phyloP scores from a whole-genome alignment of 1,140 invertebrate species.

The Ditylenchus dipsaci region DNA sequence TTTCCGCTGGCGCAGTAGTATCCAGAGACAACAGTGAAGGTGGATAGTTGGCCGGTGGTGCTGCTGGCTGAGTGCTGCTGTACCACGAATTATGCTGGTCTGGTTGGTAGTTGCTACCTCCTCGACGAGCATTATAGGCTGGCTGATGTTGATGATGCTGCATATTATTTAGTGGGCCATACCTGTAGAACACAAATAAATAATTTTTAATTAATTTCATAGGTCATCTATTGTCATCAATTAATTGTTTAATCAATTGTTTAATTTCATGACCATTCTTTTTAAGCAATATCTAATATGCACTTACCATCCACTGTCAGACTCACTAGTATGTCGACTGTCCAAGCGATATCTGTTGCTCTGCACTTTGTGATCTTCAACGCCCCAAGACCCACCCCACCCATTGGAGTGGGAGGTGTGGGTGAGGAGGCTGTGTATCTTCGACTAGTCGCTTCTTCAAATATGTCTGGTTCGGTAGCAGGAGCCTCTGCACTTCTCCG shows the following conservation, averaged over 20 bases:
- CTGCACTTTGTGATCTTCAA: neutral
- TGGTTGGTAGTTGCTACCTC: neutral
- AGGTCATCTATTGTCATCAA: too few relatives aligned
- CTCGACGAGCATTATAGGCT: neutral
- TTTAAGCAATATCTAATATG: too few relatives aligned
- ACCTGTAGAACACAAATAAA: neutral
- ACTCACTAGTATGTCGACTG: constrained; percentile 11
- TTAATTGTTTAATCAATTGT: too few relatives aligned
- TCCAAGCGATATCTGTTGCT: neutral
- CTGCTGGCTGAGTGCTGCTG: neutral
- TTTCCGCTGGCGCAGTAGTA: neutral
- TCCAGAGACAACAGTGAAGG: constrained; percentile 17
- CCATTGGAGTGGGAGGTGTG: neutral
- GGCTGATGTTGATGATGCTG: neutral
- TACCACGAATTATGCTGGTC: neutral
- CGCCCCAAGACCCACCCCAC: neutral
- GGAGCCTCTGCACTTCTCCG: too few relatives aligned
- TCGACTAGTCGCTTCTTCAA: neutral
- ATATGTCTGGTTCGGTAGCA: too few relatives aligned
- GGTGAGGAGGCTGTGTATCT: neutral
- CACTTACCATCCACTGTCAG: constrained; percentile 10
- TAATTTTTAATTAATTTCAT: neutral
- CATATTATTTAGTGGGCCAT: neutral
- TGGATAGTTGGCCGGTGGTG: constrained; percentile 5
- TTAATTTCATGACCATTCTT: too few relatives aligned